Percentiles rank a stretch among this genome's conserved stretches.
phyloP scores from a whole-genome alignment of 2,797 vertebrate genomes.

The Salmo trutta region DNA sequence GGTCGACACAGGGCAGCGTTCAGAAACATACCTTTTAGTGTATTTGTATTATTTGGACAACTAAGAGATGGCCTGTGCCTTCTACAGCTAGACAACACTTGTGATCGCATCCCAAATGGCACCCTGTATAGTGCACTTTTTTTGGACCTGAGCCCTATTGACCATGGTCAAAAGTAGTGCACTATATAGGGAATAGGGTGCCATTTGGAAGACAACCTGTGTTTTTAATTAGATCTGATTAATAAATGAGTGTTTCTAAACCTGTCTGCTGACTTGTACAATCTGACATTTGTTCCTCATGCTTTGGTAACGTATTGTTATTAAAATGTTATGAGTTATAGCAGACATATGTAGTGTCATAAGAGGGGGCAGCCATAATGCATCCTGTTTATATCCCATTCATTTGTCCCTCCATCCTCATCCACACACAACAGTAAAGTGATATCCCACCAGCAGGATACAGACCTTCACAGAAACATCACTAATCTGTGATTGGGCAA shows the following conservation, averaged over 20 bases:
- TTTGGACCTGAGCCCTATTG: too few species aligned
- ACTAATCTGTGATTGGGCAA: conserved; percentile 10
- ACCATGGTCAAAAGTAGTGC: not conserved
- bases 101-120: not conserved
- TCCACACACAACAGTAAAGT: not conserved
- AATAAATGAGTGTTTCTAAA: conserved; percentile 10
- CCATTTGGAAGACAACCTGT: not conserved
- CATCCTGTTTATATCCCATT: conserved; percentile 12
- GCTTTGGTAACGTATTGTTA: not conserved
- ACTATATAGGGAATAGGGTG: not conserved
- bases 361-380: conserved; percentile 18
- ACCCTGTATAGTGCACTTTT: not conserved
- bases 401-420: not conserved
- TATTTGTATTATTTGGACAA: conserved; percentile 51
- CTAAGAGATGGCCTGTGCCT: conserved; percentile 65
- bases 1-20: not conserved
- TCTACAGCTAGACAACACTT: not conserved
- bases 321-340: not conserved
- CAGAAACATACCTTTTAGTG: not conserved
- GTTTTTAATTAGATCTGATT: not conserved
- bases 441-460: not conserved
- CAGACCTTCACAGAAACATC: conserved; percentile 23
- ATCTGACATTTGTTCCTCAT: not conserved
- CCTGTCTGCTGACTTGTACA: conserved; percentile 43
- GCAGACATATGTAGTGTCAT: conserved; percentile 22